Conservation (phyloP, 92 coral and sea anemone genomes). For the Palythoa caribaeorum region DNA sequence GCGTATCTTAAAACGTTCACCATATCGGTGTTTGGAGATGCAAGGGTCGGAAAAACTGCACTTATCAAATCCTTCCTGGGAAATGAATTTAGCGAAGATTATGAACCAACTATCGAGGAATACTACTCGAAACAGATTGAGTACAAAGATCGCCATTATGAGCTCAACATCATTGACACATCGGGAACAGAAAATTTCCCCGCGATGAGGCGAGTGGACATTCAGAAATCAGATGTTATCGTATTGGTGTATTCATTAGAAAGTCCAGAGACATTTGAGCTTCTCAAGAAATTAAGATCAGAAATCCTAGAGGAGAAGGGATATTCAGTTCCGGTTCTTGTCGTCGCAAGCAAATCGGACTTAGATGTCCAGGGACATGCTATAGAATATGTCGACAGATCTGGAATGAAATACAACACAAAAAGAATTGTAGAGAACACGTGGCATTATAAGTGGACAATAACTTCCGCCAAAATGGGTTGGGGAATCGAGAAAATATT, state of each 20-base stretch:
- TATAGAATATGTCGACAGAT: constrained; percentile 59
- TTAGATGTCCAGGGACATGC: constrained; percentile 73
- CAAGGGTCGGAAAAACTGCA: constrained; percentile 84
- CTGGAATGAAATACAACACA: constrained; percentile 70
- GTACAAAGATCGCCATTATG: constrained; percentile 82
- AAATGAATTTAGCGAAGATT: constrained; percentile 69
- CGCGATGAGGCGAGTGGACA: constrained; percentile 88
- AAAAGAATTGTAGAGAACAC: constrained; percentile 70
- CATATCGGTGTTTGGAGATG: constrained; percentile 83
- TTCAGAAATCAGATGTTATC: constrained; percentile 83
- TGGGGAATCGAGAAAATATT: constrained; percentile 83
- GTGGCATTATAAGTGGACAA: constrained; percentile 82
- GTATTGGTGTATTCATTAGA: constrained; percentile 86
- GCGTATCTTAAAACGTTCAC: constrained; percentile 79
- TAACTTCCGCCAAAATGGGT: constrained; percentile 81
- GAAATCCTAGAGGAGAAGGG: constrained; percentile 83
- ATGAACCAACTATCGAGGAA: constrained; percentile 87
- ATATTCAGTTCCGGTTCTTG: constrained; percentile 72
- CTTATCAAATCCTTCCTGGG: constrained; percentile 77
- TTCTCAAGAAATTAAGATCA: constrained; percentile 65
- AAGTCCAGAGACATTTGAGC: constrained; percentile 77
- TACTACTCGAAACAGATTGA: constrained; percentile 78
- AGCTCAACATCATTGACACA: constrained; percentile 86
- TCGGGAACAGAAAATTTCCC: constrained; percentile 93
- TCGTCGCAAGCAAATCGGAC: constrained; percentile 92